Evolutionary conservation across 2,888 invertebrate species (phyloP).

Genomic region (Campaea margaritaria): DNA sequence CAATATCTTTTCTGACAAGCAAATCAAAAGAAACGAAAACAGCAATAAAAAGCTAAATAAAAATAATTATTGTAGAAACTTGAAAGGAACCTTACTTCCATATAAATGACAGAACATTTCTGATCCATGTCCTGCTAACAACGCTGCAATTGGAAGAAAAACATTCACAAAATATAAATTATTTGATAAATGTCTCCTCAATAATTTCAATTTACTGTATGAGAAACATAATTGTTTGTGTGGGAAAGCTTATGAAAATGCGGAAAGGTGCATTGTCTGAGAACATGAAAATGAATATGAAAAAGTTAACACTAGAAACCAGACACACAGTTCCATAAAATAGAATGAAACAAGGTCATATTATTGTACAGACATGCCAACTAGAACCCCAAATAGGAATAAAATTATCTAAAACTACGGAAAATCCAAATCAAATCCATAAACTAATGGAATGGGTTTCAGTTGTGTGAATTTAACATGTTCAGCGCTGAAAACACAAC

Average conservation of each 20-base stretch:
- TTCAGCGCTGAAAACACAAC: no score
- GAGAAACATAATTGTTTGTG: no score
- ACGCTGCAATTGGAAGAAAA: conserved; percentile 70
- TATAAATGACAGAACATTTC: conserved; percentile 69
- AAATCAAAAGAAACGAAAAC: neutral
- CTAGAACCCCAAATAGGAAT: no score
- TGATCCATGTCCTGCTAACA: conserved; percentile 76
- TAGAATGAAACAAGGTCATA: no score
- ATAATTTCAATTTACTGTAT: neutral
- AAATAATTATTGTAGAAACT: neutral
- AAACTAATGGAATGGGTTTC: no score
- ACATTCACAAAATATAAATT: conserved; percentile 37
- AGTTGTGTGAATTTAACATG: no score
- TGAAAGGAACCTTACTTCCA: conserved; percentile 75
- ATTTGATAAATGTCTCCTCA: conserved; percentile 30
- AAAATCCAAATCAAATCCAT: no score
- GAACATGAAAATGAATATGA: neutral
- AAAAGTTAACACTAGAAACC: neutral
- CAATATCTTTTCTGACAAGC: neutral
- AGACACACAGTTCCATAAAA: neutral
- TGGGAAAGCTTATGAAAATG: no score
- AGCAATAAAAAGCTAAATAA: neutral
- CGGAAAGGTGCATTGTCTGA: no score
- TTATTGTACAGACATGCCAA: no score
- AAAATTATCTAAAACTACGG: no score